Evolutionary conservation across 1,140 invertebrate species (phyloP).

Genomic region (Drosophila eugracilis): DNA sequence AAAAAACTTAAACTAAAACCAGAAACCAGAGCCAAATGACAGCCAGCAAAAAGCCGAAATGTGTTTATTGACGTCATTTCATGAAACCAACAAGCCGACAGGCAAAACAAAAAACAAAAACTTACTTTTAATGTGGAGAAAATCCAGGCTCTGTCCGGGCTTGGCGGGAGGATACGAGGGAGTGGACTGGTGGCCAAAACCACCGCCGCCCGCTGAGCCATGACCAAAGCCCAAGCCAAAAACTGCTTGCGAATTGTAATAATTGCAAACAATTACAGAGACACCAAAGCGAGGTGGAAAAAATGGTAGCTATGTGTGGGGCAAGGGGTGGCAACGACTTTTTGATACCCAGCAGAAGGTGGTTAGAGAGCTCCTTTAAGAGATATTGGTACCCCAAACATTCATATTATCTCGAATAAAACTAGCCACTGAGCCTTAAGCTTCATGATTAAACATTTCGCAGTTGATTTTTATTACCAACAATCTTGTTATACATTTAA

Average conservation of each 20-base stretch:
- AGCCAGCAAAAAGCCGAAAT: conserved; percentile 65
- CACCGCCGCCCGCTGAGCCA: conserved; percentile 65
- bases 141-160: conserved; percentile 49
- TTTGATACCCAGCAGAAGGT: conserved; percentile 39
- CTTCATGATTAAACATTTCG: too few species aligned
- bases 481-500: not conserved
- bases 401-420: too few species aligned
- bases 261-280: conserved; percentile 77
- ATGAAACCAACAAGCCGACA: conserved; percentile 54
- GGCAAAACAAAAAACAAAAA: too few species aligned
- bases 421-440: too few species aligned
- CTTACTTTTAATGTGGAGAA: conserved; percentile 64
- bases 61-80: conserved; percentile 77
- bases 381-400: too few species aligned
- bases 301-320: conserved; percentile 26
- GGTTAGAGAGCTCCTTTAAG: too few species aligned
- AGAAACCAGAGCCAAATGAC: conserved; percentile 54
- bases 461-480: not conserved
- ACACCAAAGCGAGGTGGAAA: conserved; percentile 51
- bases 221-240: conserved; percentile 38
- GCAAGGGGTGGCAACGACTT: conserved; percentile 23
- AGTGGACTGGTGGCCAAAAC: conserved; percentile 35
- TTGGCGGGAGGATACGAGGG: conserved; percentile 40
- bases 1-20: conserved; percentile 36
- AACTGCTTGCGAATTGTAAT: conserved; percentile 64